phyloP scores from a whole-genome alignment of 1,140 invertebrate species.

The Trichogramma pretiosum region DNA sequence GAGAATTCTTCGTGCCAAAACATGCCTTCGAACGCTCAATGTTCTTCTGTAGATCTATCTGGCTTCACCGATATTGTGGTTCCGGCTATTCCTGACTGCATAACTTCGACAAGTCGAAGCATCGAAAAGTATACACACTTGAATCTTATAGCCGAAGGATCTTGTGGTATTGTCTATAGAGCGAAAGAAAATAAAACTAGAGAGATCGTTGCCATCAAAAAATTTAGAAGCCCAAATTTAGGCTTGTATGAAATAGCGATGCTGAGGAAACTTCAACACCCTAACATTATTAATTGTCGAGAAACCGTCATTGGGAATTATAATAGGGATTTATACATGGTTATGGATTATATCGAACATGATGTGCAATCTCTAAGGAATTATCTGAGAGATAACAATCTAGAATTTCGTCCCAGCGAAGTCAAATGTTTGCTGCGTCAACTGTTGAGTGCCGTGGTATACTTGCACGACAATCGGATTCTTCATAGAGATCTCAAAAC shows the following conservation, averaged over 20 bases:
- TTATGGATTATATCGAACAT: conserved; percentile 95
- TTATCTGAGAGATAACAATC: conserved; percentile 60
- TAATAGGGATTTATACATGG: no score
- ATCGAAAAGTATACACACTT: no score
- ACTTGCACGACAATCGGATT: conserved; percentile 86
- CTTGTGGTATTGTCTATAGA: conserved; percentile 89
- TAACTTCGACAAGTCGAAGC: no score
- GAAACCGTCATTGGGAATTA: no score
- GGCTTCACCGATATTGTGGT: no score
- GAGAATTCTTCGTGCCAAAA: no score
- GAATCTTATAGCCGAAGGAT: conserved; percentile 57
- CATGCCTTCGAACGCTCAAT: no score
- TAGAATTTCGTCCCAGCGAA: conserved; percentile 58
- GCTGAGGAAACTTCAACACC: conserved; percentile 76
- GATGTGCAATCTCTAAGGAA: conserved; percentile 78
- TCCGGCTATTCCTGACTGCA: no score
- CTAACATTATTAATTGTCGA: conserved; percentile 74
- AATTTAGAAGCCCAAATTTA: conserved; percentile 85
- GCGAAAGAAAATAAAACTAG: conserved; percentile 70
- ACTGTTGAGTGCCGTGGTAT: conserved; percentile 87
- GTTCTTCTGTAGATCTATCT: no score
- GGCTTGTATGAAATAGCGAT: conserved; percentile 83
- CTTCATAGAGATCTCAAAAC: conserved; percentile 90
- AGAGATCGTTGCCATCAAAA: conserved; percentile 83
- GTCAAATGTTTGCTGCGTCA: conserved; percentile 80